phyloP scores from a whole-genome alignment of 2,888 invertebrate species.

The Lymantria dispar region DNA sequence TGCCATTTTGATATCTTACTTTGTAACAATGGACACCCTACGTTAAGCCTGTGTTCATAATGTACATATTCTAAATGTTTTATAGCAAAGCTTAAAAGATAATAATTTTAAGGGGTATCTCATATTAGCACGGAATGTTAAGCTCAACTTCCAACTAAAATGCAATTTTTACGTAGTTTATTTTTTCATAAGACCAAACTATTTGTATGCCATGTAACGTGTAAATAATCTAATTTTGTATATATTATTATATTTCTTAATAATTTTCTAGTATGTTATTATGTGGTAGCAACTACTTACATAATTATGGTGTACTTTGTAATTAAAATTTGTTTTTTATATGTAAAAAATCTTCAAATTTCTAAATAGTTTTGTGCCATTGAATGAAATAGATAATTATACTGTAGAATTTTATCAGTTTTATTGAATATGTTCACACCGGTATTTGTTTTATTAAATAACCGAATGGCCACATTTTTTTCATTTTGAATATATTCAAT shows the following conservation, averaged over 20 bases:
- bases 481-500: slow-evolving; percentile 20
- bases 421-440: slow-evolving; percentile 16
- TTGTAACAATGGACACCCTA: slow-evolving; percentile 11
- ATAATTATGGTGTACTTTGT: slow-evolving; percentile 19
- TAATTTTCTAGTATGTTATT: slow-evolving; percentile 34
- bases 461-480: not conserved
- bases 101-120: slow-evolving; percentile 35
- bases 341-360: slow-evolving; percentile 35
- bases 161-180: slow-evolving; percentile 41
- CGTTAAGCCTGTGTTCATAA: slow-evolving; percentile 26
- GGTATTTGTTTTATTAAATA: slow-evolving; percentile 8
- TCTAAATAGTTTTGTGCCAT: slow-evolving; percentile 66
- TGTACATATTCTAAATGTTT: slow-evolving; percentile 27
- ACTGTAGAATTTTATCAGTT: slow-evolving; percentile 10
- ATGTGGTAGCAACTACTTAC: slow-evolving; percentile 32
- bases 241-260: slow-evolving; percentile 39
- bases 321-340: slow-evolving; percentile 30
- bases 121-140: slow-evolving; percentile 45
- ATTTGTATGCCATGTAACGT: slow-evolving; percentile 71
- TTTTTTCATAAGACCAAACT: slow-evolving; percentile 56
- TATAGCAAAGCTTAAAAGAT: slow-evolving; percentile 50
- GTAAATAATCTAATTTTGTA: slow-evolving; percentile 59
- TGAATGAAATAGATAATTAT: slow-evolving; percentile 41
- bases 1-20: slow-evolving; percentile 18
- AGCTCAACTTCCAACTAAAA: slow-evolving; percentile 48